These are phyloP conservation scores for Enteromius thamalakanensis DNA, from an alignment of 2,797 vertebrate genomes.

Conservation along the genomic window DNA sequence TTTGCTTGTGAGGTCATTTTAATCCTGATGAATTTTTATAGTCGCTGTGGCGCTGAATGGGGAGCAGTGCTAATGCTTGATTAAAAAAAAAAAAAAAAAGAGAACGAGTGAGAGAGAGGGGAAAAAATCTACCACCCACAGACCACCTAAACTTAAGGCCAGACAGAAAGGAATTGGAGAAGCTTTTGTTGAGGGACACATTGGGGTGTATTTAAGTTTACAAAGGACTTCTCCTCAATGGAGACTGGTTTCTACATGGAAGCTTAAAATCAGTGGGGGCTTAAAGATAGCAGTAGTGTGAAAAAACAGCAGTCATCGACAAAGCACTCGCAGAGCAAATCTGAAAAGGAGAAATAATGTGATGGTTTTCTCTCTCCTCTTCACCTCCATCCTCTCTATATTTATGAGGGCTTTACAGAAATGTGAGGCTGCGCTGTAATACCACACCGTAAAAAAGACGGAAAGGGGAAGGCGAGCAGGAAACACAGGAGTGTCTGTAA, in stretches of 20 bases:
- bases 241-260: constrained; percentile 78
- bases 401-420: constrained; percentile 48
- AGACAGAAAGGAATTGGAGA: constrained; percentile 67
- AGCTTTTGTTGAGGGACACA: constrained; percentile 80
- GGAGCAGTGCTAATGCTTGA: constrained; percentile 76
- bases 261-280: constrained; percentile 72
- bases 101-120: constrained; percentile 67
- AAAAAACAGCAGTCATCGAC: constrained; percentile 69
- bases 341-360: constrained; percentile 55
- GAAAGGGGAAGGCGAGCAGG: constrained; percentile 45
- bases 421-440: constrained; percentile 34
- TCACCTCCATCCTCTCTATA: constrained; percentile 44
- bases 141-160: constrained; percentile 76
- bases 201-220: constrained; percentile 82
- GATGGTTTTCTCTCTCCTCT: constrained; percentile 45
- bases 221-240: constrained; percentile 76
- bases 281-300: constrained; percentile 71
- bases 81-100: constrained; percentile 63
- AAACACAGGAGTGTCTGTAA: constrained; percentile 56
- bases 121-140: constrained; percentile 75
- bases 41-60: constrained; percentile 81
- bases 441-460: constrained; percentile 26
- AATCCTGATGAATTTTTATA: constrained; percentile 88
- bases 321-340: constrained; percentile 68
- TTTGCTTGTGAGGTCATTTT: constrained; percentile 87